phyloP scores from a whole-genome alignment of 2,888 invertebrate species.

The Aphodius sticticus region DNA sequence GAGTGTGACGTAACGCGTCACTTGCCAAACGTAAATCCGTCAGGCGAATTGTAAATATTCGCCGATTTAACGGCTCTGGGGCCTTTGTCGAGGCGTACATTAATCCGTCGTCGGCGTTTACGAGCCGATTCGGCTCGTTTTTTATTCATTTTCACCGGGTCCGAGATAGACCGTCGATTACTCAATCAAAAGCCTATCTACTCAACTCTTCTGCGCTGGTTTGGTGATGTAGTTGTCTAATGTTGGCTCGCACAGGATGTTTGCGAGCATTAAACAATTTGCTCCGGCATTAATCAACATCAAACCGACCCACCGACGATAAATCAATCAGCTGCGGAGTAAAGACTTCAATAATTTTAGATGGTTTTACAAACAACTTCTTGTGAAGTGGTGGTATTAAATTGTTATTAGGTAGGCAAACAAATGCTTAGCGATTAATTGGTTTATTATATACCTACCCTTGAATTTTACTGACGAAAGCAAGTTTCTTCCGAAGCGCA shows the following conservation, averaged over 20 bases:
- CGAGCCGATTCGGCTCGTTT: conserved; percentile 4
- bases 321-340: conserved; percentile 10
- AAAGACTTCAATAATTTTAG: neutral
- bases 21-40: conserved; percentile 4
- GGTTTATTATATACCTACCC: neutral
- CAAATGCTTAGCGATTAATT: neutral
- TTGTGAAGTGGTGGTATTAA: neutral
- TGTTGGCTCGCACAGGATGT: conserved; percentile 19
- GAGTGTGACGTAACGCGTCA: conserved; percentile 4
- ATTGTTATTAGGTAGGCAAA: neutral
- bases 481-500: too few relatives aligned
- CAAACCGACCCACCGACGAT: conserved; percentile 9
- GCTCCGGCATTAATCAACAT: conserved; percentile 18
- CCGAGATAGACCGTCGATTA: conserved; percentile 4
- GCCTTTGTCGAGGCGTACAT: neutral
- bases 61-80: neutral
- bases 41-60: neutral
- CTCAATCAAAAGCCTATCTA: conserved; percentile 4
- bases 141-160: neutral
- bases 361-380: neutral
- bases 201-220: neutral
- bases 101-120: conserved; percentile 4
- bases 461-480: neutral
- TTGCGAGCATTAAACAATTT: conserved; percentile 23
- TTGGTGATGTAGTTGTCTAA: neutral